Evolutionary conservation across 2,113 vertebrate species (phyloP), one percentile per base, ranked within the genome.

Genomic region (Daubentonia madagascariensis): DNA sequence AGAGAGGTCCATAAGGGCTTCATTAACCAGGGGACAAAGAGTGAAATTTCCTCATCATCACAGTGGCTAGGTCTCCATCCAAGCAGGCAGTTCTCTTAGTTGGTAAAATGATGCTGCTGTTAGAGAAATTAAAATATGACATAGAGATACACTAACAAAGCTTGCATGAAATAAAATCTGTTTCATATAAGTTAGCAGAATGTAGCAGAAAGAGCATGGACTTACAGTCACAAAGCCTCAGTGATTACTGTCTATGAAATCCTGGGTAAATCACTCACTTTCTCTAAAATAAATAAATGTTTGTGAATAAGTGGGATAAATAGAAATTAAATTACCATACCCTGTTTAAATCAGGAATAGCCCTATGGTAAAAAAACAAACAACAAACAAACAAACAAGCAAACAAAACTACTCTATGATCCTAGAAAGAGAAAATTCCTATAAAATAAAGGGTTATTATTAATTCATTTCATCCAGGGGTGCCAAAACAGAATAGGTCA

Each of bases 271-370:
- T 92, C 70, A 78, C n/a, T 88, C 73, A 94, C 40, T 73, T 45
- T 88, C 65, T 96, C 32, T 72, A 73, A 97, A 93, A 98, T 85
- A 98, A 94, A 96, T 59, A 97, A 94, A 88, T 95, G 50, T 67
- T 95, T 73, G 43, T 63, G n/a, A 75, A 81, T 88, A 95, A 81
- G n/a, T 61, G 13, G 67, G 88, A 80, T 85, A 90, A 92, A 84
- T 35, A 87, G 63, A 94, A 92, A 95, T 87, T 73, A 95, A 80
- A 72, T 94, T 67, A 57, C 30, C 32, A 67, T 86, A 70, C 12
- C 22, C 13, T 72, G 11, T 95, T 97, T 92, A 96, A 96, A 89
- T 65, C 90, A 96, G 70, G 80, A 81, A 96, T 3, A 92, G 45
- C 45, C 92, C 57, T 87, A 70, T 65, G 45, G 65, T 89, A 73